phyloP scores from a whole-genome alignment of 2,113 vertebrate genomes.

The Neotragus moschatus region DNA sequence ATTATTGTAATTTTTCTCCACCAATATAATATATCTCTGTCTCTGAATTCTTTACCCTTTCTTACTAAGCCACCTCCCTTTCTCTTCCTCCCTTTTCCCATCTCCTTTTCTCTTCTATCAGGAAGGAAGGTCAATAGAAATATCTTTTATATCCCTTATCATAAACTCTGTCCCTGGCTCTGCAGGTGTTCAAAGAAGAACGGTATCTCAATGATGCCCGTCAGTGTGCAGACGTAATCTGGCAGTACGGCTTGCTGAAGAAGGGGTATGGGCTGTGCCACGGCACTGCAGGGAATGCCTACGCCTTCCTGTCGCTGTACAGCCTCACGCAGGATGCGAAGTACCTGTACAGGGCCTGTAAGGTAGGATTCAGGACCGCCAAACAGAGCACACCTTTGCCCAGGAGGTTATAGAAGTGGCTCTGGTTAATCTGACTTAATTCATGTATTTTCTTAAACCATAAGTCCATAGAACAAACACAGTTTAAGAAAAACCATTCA shows the following conservation, averaged over 20 bases:
- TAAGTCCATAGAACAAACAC: neutral
- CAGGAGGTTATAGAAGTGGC: neutral
- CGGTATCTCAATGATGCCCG: slow-evolving; percentile 88
- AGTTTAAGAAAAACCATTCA: slow-evolving; percentile 4
- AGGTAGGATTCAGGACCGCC: slow-evolving; percentile 79
- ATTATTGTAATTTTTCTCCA: neutral
- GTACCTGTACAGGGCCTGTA: slow-evolving; percentile 94
- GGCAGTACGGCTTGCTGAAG: slow-evolving; percentile 90
- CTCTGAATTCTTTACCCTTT: neutral
- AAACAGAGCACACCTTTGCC: neutral
- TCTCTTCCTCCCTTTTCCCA: neutral
- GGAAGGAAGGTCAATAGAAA: neutral
- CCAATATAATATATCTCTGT: neutral
- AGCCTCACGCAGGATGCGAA: slow-evolving; percentile 88
- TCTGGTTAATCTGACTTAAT: neutral
- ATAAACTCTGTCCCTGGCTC: neutral
- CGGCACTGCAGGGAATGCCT: slow-evolving; percentile 93
- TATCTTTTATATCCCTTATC: neutral
- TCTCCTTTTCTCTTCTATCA: neutral
- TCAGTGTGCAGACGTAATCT: slow-evolving; percentile 92
- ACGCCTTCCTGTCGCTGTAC: slow-evolving; percentile 91
- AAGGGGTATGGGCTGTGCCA: slow-evolving; percentile 98
- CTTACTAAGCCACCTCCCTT: neutral
- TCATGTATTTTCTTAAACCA: neutral
- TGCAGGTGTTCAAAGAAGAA: slow-evolving; percentile 87